phyloP scores from a whole-genome alignment of 1,140 invertebrate genomes.

The Drosophila truncata region DNA sequence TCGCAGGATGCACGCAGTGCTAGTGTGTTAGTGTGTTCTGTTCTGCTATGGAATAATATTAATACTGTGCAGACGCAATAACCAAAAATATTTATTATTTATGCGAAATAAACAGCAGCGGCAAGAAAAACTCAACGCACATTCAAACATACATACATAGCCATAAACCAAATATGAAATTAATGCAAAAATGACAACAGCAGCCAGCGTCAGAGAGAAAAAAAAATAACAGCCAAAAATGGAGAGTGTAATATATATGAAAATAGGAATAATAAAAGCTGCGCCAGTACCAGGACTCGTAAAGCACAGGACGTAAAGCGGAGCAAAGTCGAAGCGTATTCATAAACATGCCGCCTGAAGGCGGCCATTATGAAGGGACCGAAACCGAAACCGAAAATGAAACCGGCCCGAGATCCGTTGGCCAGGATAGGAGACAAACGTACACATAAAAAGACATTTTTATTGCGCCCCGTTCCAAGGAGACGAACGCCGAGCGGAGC shows the following conservation, averaged over 20 bases:
- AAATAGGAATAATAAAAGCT: slow-evolving; percentile 61
- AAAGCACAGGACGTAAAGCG: slow-evolving; percentile 47
- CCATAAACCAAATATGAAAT: slow-evolving; percentile 76
- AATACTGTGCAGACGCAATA: slow-evolving; percentile 82
- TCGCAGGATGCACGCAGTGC: slow-evolving; percentile 58
- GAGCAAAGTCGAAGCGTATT: slow-evolving; percentile 38
- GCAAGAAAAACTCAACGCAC: slow-evolving; percentile 58
- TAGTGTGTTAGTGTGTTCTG: slow-evolving; percentile 10
- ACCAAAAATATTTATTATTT: slow-evolving; percentile 84
- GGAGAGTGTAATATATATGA: slow-evolving; percentile 47
- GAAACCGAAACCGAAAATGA: slow-evolving; percentile 48
- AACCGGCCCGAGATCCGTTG: slow-evolving; percentile 50
- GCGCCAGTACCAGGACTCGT: slow-evolving; percentile 38
- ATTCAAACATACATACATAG: slow-evolving; percentile 10
- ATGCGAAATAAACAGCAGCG: slow-evolving; percentile 81
- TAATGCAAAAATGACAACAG: slow-evolving; percentile 83
- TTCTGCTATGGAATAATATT: slow-evolving; percentile 68
- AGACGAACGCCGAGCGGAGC: slow-evolving; percentile 22
- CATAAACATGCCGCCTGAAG: slow-evolving; percentile 49
- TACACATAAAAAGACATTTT: slow-evolving; percentile 79
- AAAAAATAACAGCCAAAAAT: slow-evolving; percentile 41
- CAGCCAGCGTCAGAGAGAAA: slow-evolving; percentile 43
- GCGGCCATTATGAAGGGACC: slow-evolving; percentile 41
- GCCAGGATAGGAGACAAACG: slow-evolving; percentile 40
- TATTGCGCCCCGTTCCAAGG: slow-evolving; percentile 57